A percentile compares a stretch with the other conserved stretches of the same genome.
These are phyloP conservation scores for Haplochromis burtoni DNA, from an alignment of 2,113 vertebrate genomes.

Conservation along the genomic window DNA sequence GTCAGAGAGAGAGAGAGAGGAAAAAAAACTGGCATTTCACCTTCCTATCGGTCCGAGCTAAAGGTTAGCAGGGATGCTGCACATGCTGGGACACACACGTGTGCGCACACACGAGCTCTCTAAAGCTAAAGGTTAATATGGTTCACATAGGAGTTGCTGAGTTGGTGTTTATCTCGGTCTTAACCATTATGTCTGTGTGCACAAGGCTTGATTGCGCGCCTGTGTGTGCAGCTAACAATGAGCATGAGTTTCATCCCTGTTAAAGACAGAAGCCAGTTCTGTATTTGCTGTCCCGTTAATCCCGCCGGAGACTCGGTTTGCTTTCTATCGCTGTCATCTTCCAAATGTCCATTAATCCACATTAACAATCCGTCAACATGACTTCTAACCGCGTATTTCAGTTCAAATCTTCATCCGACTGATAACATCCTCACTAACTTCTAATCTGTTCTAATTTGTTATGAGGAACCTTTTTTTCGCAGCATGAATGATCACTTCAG, in stretches of 20 bases:
- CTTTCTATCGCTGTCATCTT: neutral
- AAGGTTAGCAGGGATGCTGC: constrained; percentile 48
- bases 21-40: constrained; percentile 27
- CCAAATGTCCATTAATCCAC: neutral
- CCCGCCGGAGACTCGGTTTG: neutral
- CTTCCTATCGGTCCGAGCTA: constrained; percentile 48
- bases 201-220: neutral
- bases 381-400: neutral
- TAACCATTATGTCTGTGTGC: constrained; percentile 1
- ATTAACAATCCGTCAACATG: neutral
- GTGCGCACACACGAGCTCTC: neutral
- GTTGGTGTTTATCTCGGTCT: constrained; percentile 35
- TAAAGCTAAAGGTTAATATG: constrained; percentile 58
- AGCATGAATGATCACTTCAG: neutral
- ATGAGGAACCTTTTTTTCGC: neutral
- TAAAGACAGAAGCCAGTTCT: constrained; percentile 19
- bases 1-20: constrained; percentile 26
- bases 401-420: neutral
- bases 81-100: constrained; percentile 15
- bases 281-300: constrained; percentile 41
- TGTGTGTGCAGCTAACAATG: neutral
- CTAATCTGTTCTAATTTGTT: neutral
- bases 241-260: constrained; percentile 2
- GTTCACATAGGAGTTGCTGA: constrained; percentile 39
- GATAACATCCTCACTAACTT: neutral